Evolutionary conservation across 1,140 invertebrate species (phyloP).

Genomic region (Drosophila bipectinata): DNA sequence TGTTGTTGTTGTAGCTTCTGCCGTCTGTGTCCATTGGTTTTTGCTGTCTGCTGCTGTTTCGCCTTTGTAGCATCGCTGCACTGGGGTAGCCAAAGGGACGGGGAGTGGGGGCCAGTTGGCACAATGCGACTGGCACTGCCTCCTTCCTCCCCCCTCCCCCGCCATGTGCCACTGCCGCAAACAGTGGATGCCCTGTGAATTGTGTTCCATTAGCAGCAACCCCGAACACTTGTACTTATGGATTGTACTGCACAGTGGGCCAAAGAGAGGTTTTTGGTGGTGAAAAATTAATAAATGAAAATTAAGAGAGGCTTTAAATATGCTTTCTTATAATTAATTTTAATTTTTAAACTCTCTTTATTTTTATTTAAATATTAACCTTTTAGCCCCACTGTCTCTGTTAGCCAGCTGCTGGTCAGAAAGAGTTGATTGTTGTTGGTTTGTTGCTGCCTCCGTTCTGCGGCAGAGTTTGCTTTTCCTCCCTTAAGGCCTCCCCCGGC

Average conservation of each 20-base stretch:
- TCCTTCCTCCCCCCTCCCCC: conserved; percentile 2
- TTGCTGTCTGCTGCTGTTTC: conserved; percentile 43
- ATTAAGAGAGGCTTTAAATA: too few relatives aligned
- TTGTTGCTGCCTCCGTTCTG: conserved; percentile 48
- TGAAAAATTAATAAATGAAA: neutral
- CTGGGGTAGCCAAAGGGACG: conserved; percentile 9
- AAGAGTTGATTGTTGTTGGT: conserved; percentile 57
- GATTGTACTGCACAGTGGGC: conserved; percentile 32
- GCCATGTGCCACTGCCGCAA: conserved; percentile 23
- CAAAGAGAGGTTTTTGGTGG: too few relatives aligned
- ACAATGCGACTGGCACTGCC: conserved; percentile 36
- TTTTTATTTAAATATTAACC: neutral
- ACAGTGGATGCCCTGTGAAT: conserved; percentile 35
- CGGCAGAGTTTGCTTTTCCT: conserved; percentile 28
- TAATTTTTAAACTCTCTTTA: too few relatives aligned
- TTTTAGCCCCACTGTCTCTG: neutral
- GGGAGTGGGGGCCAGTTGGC: conserved; percentile 34
- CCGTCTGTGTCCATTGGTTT: conserved; percentile 40
- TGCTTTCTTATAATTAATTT: too few relatives aligned
- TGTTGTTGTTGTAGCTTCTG: conserved; percentile 5
- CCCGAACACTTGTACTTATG: conserved; percentile 58
- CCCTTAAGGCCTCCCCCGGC: neutral
- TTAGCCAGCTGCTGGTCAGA: conserved; percentile 64
- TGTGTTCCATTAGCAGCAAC: conserved; percentile 78
- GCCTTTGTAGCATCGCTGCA: conserved; percentile 42